Percentiles rank a stretch among this genome's conserved stretches.
phyloP scores from a whole-genome alignment of 2,797 vertebrate species.

The Odontamblyopus rebecca region DNA sequence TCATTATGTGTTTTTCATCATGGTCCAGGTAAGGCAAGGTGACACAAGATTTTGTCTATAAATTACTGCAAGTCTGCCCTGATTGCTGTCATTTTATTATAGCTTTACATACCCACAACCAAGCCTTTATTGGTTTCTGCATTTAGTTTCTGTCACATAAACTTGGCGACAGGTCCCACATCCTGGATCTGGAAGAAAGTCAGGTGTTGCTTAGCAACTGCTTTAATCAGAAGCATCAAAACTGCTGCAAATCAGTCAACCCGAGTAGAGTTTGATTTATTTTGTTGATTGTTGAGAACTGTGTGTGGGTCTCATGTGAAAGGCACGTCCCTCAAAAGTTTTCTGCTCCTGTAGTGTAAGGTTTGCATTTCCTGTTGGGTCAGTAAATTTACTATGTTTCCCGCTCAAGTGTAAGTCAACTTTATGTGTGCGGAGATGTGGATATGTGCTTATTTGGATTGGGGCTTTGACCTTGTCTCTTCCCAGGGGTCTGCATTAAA shows the following conservation, averaged over 20 bases:
- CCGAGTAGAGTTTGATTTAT: background rate
- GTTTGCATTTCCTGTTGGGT: slow-evolving; percentile 5
- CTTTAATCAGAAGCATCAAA: slow-evolving; percentile 6
- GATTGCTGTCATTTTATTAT: background rate
- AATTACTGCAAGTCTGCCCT: background rate
- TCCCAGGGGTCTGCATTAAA: slow-evolving; percentile 14
- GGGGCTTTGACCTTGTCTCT: slow-evolving; percentile 15
- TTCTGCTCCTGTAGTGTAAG: slow-evolving; percentile 1
- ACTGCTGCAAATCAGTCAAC: slow-evolving; percentile 5
- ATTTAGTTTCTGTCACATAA: slow-evolving; percentile 6
- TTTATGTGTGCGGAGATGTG: slow-evolving; percentile 5
- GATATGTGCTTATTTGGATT: slow-evolving; percentile 17
- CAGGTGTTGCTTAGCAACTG: slow-evolving; percentile 22
- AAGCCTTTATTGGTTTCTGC: background rate
- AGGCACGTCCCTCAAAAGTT: slow-evolving; percentile 4
- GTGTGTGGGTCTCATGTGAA: slow-evolving; percentile 6
- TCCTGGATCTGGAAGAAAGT: slow-evolving; percentile 16
- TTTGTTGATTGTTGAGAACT: slow-evolving; percentile 4
- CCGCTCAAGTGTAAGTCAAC: slow-evolving; percentile 5
- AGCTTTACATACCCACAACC: background rate
- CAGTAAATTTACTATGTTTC: slow-evolving; percentile 1
- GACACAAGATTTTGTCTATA: background rate
- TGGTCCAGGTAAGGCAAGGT: background rate
- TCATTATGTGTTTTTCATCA: background rate
- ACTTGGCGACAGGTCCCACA: slow-evolving; percentile 15